Evolutionary conservation across 2,797 vertebrate genomes (phyloP), one percentile per base, ranked within the genome.

Genomic region (Salarias fasciatus): DNA sequence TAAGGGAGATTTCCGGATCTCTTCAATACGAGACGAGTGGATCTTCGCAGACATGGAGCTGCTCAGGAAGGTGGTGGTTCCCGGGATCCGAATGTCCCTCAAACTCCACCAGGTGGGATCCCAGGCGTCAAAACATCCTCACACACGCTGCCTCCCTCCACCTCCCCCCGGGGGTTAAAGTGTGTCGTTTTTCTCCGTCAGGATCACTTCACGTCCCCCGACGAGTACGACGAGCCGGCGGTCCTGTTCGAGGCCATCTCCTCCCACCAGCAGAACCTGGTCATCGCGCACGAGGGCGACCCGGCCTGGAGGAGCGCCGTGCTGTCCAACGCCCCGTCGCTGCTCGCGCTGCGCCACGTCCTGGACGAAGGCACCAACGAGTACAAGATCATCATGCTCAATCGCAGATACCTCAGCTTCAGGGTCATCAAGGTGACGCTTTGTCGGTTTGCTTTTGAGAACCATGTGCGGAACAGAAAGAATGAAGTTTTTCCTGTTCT

Each of bases 31-130:
- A 75, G 98, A 99, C 5, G 98, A 99, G 83, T 99, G 98, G 98
- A 97, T 99, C 85, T 99, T 99, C 65, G 96, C 98, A n/a, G 97
- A 99, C 86, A 98, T 99, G 98, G 97, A 99, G 69, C 90, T 99
- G 53, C 92, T 99, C 71, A 94, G 95, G 87, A 98, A 98, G 77
- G 98, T 99, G 0, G 98, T 99, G 40, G 98, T 98, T 48, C 98
- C 97, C 69, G 98, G 96, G 83, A 97, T 99, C 78, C 94, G 98
- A 47, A 99, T 99, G 96, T 99, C 97, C 53, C 95, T 99, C 55
- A 99, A 99, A 87, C 85, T 99, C 11, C 98, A 99, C 88, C 97
- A 99, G 96, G 97, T 99, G 88, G 3, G 18, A 24, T 2, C 24
- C 18, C 18, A 3, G 18, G 18, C 3, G 18, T 3, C 18, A 3